Base-by-base conservation (phyloP, 2,888 invertebrate species). In the Norana najaformis region DNA sequence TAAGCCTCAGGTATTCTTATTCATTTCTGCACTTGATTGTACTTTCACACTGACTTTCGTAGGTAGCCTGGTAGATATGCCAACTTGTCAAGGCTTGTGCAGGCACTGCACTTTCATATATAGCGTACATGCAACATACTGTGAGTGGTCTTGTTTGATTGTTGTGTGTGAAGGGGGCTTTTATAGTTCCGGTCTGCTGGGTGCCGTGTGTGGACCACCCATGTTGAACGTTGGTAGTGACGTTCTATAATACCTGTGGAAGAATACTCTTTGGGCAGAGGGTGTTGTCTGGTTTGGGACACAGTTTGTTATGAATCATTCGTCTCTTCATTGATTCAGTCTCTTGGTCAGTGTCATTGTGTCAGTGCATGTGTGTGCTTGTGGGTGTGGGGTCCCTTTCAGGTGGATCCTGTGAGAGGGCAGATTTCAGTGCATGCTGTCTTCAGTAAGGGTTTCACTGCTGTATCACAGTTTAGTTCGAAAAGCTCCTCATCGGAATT, bases 21-120 rank as follows among this genome's bases (percentile, higher is more conserved):
- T 69, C 69, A 69, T 69, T 69, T 69, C 69, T 69, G 69, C 69
- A 69, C n/a, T n/a, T n/a, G n/a, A n/a, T n/a, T 69, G 69, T 69
- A n/a, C n/a, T 69, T 53, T 69, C 16, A n/a, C 69, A 69, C 30
- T 69, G 69, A 3, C 1, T 0, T 69, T 11, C 2, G n/a, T n/a
- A 69, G 11, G 13, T 69, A n/a, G 69, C 69, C n/a, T 69, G n/a
- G 23, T 23, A 47, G 23, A 23, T 23, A 47, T n/a, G n/a, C n/a
- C n/a, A n/a, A n/a, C n/a, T n/a, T n/a, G n/a, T n/a, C 23, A 20
- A 41, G 23, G 69, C 69, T 47, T 23, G 47, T 47, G 6, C 69
- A 69, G n/a, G 69, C 30, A 8, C 69, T 69, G 69, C 69, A 69
- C 69, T 69, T 53, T 69, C n/a, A 69, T 69, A 69, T n/a, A n/a